phyloP scores from a whole-genome alignment of 2,797 vertebrate genomes.

The Clarias laeviceps region DNA sequence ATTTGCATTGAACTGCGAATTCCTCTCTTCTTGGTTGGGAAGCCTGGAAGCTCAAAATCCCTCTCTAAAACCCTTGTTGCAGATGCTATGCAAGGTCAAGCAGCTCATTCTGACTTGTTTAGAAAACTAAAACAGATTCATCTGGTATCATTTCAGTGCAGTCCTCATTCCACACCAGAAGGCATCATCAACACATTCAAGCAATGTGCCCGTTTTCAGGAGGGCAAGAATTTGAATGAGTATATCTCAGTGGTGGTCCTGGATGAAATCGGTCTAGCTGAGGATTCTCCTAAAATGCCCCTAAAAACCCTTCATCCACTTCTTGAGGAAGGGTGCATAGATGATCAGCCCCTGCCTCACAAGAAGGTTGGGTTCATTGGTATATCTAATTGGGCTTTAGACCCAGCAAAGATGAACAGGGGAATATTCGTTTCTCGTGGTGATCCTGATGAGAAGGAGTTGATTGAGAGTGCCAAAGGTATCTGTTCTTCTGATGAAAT shows the following conservation, averaged over 20 bases:
- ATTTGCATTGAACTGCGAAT: conserved; percentile 94
- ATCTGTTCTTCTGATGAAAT: conserved; percentile 86
- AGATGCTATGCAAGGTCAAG: conserved; percentile 94
- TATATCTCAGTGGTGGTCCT: conserved; percentile 95
- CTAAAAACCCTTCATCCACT: conserved; percentile 94
- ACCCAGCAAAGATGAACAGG: conserved; percentile 98
- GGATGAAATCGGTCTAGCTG: conserved; percentile 95
- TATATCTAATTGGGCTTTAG: conserved; percentile 97
- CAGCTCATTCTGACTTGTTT: conserved; percentile 86
- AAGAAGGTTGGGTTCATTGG: conserved; percentile 96
- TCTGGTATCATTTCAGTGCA: conserved; percentile 96
- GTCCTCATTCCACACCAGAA: conserved; percentile 95
- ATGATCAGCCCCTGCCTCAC: conserved; percentile 87
- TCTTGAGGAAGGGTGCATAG: conserved; percentile 94
- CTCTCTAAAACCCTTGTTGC: conserved; percentile 95
- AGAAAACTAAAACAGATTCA: conserved; percentile 90
- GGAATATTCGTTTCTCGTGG: conserved; percentile 94
- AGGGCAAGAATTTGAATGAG: conserved; percentile 88
- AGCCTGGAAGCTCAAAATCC: conserved; percentile 97
- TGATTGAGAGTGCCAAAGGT: conserved; percentile 86
- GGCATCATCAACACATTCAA: conserved; percentile 95
- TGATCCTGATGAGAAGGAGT: conserved; percentile 82
- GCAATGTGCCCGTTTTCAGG: conserved; percentile 94
- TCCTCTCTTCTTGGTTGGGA: conserved; percentile 94
- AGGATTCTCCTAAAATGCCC: conserved; percentile 97